Evolutionary conservation across 2,888 invertebrate genomes (phyloP).

Genomic region (Diploptera punctata): DNA sequence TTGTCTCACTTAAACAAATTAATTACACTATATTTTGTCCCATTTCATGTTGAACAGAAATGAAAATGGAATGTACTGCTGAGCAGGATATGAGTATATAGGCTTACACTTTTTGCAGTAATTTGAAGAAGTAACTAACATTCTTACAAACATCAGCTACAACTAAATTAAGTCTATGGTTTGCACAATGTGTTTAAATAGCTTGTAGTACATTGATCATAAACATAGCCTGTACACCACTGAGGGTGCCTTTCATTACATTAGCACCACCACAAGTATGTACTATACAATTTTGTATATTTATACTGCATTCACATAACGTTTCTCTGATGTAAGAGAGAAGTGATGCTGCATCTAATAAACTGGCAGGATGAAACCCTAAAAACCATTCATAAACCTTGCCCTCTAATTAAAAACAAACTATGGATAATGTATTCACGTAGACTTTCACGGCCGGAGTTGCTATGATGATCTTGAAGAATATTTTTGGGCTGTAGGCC

Average conservation of each 20-base stretch:
- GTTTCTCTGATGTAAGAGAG: background rate
- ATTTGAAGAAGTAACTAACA: too few species aligned
- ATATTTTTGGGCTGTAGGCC: too few species aligned
- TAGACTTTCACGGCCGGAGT: too few species aligned
- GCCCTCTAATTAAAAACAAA: too few species aligned
- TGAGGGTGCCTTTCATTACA: constrained; percentile 9
- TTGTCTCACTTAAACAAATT: background rate
- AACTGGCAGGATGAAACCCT: background rate
- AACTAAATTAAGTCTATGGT: constrained; percentile 16
- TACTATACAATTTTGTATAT: background rate
- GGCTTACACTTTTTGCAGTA: too few species aligned
- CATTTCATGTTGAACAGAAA: background rate
- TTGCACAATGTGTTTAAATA: constrained; percentile 12
- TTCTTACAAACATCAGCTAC: background rate
- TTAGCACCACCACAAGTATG: constrained; percentile 22
- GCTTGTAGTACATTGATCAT: constrained; percentile 5
- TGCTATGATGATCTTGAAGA: too few species aligned
- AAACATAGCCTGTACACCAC: constrained; percentile 20
- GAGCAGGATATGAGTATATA: too few species aligned
- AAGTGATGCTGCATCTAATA: too few species aligned
- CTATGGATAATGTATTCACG: too few species aligned
- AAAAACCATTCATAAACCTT: too few species aligned
- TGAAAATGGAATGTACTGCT: too few species aligned
- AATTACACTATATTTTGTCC: background rate
- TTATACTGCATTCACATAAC: constrained; percentile 1